phyloP scores from a whole-genome alignment of 2,797 vertebrate species.

The Amblyopsis hoosieri region DNA sequence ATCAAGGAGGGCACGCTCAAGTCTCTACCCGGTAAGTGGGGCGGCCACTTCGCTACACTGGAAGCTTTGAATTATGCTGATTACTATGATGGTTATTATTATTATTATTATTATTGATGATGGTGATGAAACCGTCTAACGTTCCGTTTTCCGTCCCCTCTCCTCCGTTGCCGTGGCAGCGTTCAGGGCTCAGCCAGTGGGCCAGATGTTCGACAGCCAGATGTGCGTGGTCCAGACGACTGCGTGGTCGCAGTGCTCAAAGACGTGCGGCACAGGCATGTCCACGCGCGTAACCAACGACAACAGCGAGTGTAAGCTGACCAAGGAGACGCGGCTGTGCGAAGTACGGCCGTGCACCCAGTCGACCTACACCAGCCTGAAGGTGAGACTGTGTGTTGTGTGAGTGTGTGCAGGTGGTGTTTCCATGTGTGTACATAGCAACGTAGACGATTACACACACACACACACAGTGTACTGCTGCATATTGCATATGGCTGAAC shows the following conservation, averaged over 20 bases:
- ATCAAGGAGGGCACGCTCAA: constrained; percentile 85
- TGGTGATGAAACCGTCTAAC: constrained; percentile 34
- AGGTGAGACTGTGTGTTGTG: constrained; percentile 78
- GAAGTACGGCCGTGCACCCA: constrained; percentile 95
- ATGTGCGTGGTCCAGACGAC: constrained; percentile 97
- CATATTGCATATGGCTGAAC: constrained; percentile 34
- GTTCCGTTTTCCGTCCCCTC: constrained; percentile 2
- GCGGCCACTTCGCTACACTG: background rate
- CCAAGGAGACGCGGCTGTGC: constrained; percentile 94
- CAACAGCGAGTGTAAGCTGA: constrained; percentile 91
- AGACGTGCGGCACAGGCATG: constrained; percentile 94
- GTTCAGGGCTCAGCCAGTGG: constrained; percentile 85
- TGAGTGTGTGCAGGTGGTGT: background rate
- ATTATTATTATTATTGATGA: background rate
- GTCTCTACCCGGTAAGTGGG: constrained; percentile 90
- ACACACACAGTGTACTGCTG: background rate
- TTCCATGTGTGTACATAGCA: background rate
- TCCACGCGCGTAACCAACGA: constrained; percentile 96
- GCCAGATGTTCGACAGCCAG: constrained; percentile 84
- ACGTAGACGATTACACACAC: too few relatives aligned
- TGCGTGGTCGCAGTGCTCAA: constrained; percentile 96
- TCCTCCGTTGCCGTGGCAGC: constrained; percentile 69
- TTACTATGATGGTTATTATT: background rate
- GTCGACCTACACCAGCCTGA: constrained; percentile 85
- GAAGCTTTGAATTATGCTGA: too few relatives aligned